Evolutionary conservation across 2,888 invertebrate genomes (phyloP).

Genomic region (Pyrocoelia pectoralis): DNA sequence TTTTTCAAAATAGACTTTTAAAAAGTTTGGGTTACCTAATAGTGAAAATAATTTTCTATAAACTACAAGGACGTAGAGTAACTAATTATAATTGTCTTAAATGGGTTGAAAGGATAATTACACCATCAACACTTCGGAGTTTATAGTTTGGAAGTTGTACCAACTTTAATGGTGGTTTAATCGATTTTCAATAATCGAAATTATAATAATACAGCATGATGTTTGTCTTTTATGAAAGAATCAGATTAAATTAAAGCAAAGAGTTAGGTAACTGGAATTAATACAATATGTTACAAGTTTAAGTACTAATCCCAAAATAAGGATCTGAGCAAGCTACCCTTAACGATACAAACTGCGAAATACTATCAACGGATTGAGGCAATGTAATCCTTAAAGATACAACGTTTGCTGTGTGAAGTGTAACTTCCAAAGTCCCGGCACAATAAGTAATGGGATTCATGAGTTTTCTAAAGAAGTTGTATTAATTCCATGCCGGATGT

Average conservation of each 20-base stretch:
- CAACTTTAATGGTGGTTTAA: background rate
- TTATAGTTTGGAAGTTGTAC: conserved; percentile 5
- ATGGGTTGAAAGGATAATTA: conserved; percentile 10
- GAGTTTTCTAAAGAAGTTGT: background rate
- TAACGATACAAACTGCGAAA: conserved; percentile 3
- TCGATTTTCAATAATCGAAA: conserved; percentile 3
- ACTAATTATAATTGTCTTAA: conserved; percentile 12
- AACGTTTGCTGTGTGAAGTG: background rate
- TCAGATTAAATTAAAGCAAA: conserved; percentile 2
- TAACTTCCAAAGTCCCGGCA: background rate
- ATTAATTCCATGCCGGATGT: background rate
- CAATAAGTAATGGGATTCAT: background rate
- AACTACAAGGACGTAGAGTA: conserved; percentile 2
- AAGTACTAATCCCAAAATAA: conserved; percentile 7
- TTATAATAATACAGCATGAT: background rate
- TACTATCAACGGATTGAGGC: conserved; percentile 10
- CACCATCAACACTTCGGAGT: conserved; percentile 6
- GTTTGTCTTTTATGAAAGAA: background rate
- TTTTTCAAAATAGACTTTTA: conserved; percentile 2
- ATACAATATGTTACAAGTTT: conserved; percentile 6
- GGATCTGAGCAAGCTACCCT: background rate
- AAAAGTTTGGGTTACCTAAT: background rate
- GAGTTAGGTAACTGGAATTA: conserved; percentile 1
- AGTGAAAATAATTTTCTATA: conserved; percentile 1
- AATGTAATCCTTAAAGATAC: conserved; percentile 6